Evolutionary conservation across 1,140 invertebrate genomes (phyloP).

Genomic region (Zaprionus ghesquierei): DNA sequence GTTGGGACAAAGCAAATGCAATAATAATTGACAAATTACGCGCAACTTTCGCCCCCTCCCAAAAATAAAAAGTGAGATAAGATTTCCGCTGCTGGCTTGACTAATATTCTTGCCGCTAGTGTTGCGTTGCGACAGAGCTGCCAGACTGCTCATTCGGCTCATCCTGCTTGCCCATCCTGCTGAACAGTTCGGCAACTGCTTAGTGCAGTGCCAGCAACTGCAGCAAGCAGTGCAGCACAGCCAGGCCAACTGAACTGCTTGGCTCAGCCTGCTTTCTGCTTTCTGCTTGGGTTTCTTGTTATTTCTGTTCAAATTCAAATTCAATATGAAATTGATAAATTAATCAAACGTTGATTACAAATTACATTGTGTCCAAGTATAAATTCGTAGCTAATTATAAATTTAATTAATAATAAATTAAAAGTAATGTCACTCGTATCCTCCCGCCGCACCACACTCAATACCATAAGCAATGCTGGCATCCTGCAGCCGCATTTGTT

Average conservation of each 20-base stretch:
- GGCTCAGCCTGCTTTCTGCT: neutral
- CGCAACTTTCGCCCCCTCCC: neutral
- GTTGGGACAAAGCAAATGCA: neutral
- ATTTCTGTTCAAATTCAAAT: no score
- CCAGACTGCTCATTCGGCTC: neutral
- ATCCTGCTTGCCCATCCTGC: no score
- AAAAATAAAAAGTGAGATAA: neutral
- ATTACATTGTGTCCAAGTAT: constrained; percentile 4
- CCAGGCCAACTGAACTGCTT: neutral
- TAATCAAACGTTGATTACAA: neutral
- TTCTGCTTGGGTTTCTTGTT: no score
- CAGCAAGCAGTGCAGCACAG: neutral
- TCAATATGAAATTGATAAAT: neutral
- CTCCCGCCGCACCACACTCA: neutral
- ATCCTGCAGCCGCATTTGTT: constrained; percentile 17
- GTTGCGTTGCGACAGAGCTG: neutral
- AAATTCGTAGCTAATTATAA: constrained; percentile 11
- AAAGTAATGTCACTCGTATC: neutral
- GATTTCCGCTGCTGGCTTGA: neutral
- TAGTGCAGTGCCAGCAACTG: neutral
- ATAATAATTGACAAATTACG: neutral
- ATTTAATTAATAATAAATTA: constrained; percentile 5
- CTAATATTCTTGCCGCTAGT: neutral
- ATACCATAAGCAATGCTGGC: neutral
- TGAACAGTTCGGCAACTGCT: neutral